Evolutionary conservation across 2,797 vertebrate species (phyloP).

Genomic region (Hephaestus fuliginosus): DNA sequence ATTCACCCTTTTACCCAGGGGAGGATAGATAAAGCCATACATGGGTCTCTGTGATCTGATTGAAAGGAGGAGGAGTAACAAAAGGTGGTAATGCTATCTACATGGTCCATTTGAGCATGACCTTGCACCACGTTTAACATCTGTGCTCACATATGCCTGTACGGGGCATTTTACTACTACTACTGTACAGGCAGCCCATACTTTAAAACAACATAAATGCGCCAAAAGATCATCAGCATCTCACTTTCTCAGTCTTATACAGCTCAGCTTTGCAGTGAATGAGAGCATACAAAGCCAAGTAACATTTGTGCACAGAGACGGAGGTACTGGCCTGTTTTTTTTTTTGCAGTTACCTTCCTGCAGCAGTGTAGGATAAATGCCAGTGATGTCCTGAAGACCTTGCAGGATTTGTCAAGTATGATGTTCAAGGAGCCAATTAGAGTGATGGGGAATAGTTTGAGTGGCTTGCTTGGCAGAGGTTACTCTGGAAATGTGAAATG

Average conservation of each 20-base stretch:
- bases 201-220: conserved; percentile 36
- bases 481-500: conserved; percentile 70
- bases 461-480: conserved; percentile 67
- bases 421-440: conserved; percentile 80
- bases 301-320: conserved; percentile 17
- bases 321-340: conserved; percentile 1
- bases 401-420: conserved; percentile 69
- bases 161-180: conserved; percentile 53
- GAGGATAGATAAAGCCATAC: conserved; percentile 67
- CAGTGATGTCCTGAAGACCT: conserved; percentile 52
- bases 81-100: conserved; percentile 82
- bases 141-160: conserved; percentile 72
- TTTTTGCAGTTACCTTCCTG: conserved; percentile 23
- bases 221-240: neutral
- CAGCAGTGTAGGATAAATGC: conserved; percentile 27
- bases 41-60: conserved; percentile 70
- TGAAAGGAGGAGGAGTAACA: conserved; percentile 78
- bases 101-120: conserved; percentile 70
- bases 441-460: conserved; percentile 66
- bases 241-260: conserved; percentile 4
- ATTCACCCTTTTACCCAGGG: conserved; percentile 62
- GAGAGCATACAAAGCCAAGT: conserved; percentile 12
- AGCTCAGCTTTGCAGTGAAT: conserved; percentile 20
- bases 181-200: conserved; percentile 18
- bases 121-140: conserved; percentile 72